Base-by-base conservation (phyloP, 2,888 invertebrate genomes). In the Synergus gifuensis region DNA sequence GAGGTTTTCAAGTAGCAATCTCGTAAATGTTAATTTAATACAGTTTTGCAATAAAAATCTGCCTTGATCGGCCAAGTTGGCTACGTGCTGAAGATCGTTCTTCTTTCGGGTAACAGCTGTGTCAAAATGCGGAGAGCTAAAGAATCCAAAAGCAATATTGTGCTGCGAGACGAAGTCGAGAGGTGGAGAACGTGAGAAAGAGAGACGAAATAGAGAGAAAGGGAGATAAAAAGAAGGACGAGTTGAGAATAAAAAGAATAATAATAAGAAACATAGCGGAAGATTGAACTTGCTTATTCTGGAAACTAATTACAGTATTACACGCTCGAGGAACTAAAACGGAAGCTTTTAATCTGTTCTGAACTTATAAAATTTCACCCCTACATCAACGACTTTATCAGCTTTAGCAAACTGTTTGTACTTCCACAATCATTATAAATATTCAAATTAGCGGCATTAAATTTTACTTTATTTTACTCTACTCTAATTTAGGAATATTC, bases 141-240 rank as follows among this genome's bases (percentile, higher is more conserved):
- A 87, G 88, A 88, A 89, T 88, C 88, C 86, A 87, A 89, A 89
- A 89, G 88, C 88, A 89, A 90, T 90, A 90, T 89, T 87, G 87
- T 83, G 83, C 84, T 84, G 83, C 77, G 84, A 80, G 81, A 80
- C 83, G 80, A 79, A 76, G 78, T 79, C 83, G 79, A 78, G 78
- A 78, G 77, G 80, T 78, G 77, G 77, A 28, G 67, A 42, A 81
- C 76, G 78, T 28, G 77, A 62, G 78, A 76, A 66, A 76, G 77
- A 81, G 79, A 69, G 83, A 69, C 79, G 76, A 77, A 78, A 46
- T 77, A 73, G 76, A 76, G 76, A 73, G 78, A 66, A 76, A 62
- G 58, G 77, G 62, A 79, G 77, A 76, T 77, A 78, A 76, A 78
- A 62, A 79, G 76, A 80, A 64, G 78, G 76, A 73, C 58, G 78